Conservation (phyloP, 2,888 invertebrate genomes). For the Germaria angustata region DNA sequence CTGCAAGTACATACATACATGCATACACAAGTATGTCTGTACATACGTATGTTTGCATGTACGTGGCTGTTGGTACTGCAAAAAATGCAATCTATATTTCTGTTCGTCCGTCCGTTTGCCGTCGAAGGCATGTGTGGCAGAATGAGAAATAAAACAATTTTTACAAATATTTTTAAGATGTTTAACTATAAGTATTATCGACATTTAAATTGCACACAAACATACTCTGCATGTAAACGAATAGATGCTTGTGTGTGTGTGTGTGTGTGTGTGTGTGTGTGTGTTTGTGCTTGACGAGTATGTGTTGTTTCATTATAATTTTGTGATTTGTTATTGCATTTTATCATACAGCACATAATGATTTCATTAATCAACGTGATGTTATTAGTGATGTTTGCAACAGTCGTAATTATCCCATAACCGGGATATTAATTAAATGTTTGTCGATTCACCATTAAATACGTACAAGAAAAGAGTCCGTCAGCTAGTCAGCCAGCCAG, state of each 20-base stretch:
- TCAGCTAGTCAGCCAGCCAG: neutral
- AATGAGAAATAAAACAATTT: slow-evolving; percentile 27
- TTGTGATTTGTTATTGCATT: slow-evolving; percentile 62
- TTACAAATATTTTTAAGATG: slow-evolving; percentile 41
- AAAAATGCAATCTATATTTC: neutral
- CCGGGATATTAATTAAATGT: slow-evolving; percentile 66
- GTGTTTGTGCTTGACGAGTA: neutral
- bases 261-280: neutral
- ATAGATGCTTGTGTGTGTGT: neutral
- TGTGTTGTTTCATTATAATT: slow-evolving; percentile 60
- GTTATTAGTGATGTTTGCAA: slow-evolving; percentile 61
- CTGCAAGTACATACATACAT: neutral
- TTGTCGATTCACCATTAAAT: slow-evolving; percentile 9
- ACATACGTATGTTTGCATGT: neutral
- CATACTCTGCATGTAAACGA: neutral
- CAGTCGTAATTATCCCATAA: slow-evolving; percentile 66
- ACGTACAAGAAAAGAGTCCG: neutral
- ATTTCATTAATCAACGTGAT: slow-evolving; percentile 67
- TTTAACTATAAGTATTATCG: slow-evolving; percentile 12
- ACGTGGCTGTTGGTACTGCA: neutral
- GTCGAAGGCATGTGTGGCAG: slow-evolving; percentile 6
- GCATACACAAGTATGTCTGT: no score
- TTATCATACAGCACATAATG: slow-evolving; percentile 65
- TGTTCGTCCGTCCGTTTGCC: neutral
- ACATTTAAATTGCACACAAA: slow-evolving; percentile 40